A percentile compares a stretch with the other conserved stretches of the same genome.
These are phyloP conservation scores for Myopa tessellatipennis DNA, from an alignment of 2,888 invertebrate species.

Conservation along the genomic window DNA sequence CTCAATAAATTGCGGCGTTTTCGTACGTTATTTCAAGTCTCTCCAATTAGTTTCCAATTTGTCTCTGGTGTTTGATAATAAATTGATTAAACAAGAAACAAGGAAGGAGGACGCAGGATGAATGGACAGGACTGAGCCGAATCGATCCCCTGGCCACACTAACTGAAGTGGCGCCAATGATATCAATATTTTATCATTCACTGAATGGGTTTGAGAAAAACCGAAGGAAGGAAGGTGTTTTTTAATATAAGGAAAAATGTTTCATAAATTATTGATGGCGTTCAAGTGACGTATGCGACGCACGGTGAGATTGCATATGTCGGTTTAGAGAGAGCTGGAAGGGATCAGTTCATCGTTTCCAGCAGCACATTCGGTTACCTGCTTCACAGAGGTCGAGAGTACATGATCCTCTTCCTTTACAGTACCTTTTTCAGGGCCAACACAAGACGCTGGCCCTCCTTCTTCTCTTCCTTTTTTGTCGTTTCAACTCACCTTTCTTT, in stretches of 20 bases:
- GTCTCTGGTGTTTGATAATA: conserved; percentile 21
- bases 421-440: background rate
- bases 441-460: background rate
- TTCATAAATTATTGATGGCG: conserved; percentile 30
- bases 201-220: conserved; percentile 27
- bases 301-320: background rate
- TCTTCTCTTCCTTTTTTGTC: background rate
- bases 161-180: conserved; percentile 17
- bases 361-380: conserved; percentile 5
- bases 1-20: background rate
- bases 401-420: background rate
- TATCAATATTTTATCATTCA: conserved; percentile 35
- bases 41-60: conserved; percentile 36
- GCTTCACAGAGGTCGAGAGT: background rate
- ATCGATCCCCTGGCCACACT: background rate
- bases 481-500: conserved; percentile 11
- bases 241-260: conserved; percentile 21
- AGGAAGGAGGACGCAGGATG: background rate
- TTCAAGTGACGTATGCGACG: background rate
- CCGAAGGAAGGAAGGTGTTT: conserved; percentile 40
- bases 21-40: background rate
- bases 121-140: background rate
- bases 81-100: conserved; percentile 14
- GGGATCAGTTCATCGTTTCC: background rate
- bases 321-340: background rate